These are phyloP conservation scores for Sporophila hypoxantha DNA, from an alignment of 2,113 vertebrate genomes.

Conservation along the genomic window DNA sequence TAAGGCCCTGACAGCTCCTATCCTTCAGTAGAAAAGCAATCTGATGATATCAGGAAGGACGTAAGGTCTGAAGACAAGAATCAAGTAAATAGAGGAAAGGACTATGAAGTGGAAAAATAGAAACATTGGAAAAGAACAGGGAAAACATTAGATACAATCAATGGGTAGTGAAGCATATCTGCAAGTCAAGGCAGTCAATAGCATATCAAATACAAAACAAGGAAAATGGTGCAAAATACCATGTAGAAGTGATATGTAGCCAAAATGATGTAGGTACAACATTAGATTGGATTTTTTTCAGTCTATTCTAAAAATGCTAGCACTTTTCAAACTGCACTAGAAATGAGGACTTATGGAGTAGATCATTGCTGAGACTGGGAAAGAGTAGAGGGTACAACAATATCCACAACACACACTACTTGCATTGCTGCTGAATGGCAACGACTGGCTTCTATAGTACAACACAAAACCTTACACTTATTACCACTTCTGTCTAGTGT, in stretches of 20 bases:
- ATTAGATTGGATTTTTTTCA: neutral
- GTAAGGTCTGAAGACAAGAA: conserved; percentile 27
- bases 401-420: neutral
- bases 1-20: conserved; percentile 2
- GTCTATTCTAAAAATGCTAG: neutral
- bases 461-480: neutral
- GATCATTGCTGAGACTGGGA: neutral
- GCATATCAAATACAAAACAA: conserved; percentile 8
- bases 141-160: conserved; percentile 43
- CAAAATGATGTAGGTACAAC: neutral
- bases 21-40: neutral
- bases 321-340: neutral
- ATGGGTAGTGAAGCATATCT: neutral
- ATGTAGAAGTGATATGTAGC: neutral
- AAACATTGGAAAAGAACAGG: conserved; percentile 11
- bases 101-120: conserved; percentile 37
- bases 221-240: neutral
- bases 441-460: neutral
- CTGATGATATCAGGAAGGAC: conserved; percentile 1
- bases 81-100: conserved; percentile 13
- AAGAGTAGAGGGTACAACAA: neutral
- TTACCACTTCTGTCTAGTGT: neutral
- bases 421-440: neutral
- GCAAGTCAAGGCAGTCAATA: conserved; percentile 4
- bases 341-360: neutral